Evolutionary conservation across 2,113 vertebrate species (phyloP).

Genomic region (Oncorhynchus masou): DNA sequence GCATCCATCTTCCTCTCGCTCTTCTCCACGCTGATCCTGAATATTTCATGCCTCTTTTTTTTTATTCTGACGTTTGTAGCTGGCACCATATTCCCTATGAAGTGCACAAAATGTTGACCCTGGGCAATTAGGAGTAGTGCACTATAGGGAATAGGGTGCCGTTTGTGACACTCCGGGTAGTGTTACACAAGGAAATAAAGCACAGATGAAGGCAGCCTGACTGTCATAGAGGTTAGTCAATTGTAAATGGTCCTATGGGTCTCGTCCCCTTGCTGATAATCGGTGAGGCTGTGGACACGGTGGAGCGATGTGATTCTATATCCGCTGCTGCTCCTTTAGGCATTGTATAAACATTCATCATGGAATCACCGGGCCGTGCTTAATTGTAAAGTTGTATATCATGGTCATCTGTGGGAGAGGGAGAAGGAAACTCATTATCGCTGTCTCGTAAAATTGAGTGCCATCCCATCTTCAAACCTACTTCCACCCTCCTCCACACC

Average conservation of each 20-base stretch:
- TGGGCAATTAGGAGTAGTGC: no score
- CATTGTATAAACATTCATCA: constrained; percentile 93
- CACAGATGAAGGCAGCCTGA: constrained; percentile 89
- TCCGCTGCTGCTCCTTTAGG: constrained; percentile 82
- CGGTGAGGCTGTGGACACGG: constrained; percentile 91
- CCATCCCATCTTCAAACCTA: constrained; percentile 79
- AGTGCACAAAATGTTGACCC: no score
- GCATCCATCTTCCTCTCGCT: constrained; percentile 77
- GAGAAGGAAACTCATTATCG: constrained; percentile 90
- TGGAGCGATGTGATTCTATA: constrained; percentile 84
- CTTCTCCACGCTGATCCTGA: constrained; percentile 82
- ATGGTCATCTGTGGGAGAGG: constrained; percentile 85
- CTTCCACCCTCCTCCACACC: constrained; percentile 61
- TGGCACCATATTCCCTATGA: constrained; percentile 18
- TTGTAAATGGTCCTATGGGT: constrained; percentile 95
- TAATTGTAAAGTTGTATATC: constrained; percentile 95
- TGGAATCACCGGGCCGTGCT: constrained; percentile 89
- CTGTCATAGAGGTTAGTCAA: constrained; percentile 96
- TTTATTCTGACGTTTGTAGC: constrained; percentile 98
- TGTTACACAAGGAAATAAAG: constrained; percentile 95
- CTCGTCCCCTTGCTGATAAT: constrained; percentile 87
- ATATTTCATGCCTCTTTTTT: constrained; percentile 88
- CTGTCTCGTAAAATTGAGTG: constrained; percentile 83
- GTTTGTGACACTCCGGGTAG: constrained; percentile 42
- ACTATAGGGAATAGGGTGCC: no score